Conservation (phyloP, 2,797 vertebrate genomes). For the Vespertilio murinus region DNA sequence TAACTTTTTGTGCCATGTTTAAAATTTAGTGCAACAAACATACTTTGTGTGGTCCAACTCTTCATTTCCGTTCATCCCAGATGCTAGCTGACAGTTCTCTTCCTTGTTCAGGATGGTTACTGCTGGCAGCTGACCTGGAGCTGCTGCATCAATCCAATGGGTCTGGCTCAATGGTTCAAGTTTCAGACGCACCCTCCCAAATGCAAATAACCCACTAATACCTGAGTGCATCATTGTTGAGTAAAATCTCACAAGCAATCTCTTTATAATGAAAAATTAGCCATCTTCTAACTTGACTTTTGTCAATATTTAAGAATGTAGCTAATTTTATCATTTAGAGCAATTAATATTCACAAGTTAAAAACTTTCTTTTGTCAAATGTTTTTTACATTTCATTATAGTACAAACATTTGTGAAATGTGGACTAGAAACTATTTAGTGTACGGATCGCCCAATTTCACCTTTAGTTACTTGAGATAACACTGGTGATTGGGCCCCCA, state of each 20-base stretch:
- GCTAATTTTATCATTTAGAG: not conserved
- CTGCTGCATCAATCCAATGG: not conserved
- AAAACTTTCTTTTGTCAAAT: not conserved
- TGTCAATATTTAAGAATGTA: not conserved
- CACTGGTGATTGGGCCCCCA: not conserved
- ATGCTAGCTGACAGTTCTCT: not conserved
- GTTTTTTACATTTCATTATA: not conserved
- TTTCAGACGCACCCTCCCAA: not conserved
- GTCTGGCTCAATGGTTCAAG: not conserved
- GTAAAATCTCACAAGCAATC: not conserved
- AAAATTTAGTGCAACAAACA: not conserved
- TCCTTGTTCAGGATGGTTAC: not conserved
- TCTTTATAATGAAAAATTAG: not conserved
- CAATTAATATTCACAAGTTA: conserved; percentile 6
- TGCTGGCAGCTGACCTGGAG: not conserved
- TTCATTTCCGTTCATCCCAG: not conserved
- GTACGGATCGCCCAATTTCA: not conserved
- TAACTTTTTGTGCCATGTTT: not conserved
- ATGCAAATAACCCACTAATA: not conserved
- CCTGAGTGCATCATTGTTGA: not conserved
- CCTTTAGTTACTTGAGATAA: not conserved
- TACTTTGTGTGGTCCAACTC: not conserved
- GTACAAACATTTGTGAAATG: not conserved
- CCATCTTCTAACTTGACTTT: not conserved
- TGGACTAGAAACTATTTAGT: not conserved